Conservation (phyloP, 2,888 invertebrate species). For the Drosophila buzzatii region DNA sequence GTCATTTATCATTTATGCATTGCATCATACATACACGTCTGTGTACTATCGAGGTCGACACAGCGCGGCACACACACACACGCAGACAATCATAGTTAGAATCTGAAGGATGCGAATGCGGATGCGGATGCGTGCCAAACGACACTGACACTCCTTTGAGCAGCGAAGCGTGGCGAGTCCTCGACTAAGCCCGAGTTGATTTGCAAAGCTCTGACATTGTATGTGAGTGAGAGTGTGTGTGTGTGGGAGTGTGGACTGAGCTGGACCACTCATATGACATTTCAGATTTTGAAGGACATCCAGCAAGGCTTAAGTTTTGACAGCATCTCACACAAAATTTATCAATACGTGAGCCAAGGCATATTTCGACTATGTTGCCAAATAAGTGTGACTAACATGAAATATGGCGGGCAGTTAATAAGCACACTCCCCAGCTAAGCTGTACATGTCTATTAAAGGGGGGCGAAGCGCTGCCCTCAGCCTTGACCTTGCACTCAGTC, state of each 20-base stretch:
- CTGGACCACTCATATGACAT: constrained; percentile 60
- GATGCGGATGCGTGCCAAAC: constrained; percentile 68
- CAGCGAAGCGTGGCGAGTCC: constrained; percentile 54
- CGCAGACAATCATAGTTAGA: constrained; percentile 22
- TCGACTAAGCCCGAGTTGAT: constrained; percentile 71
- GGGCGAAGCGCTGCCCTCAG: constrained; percentile 27
- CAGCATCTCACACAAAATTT: constrained; percentile 49
- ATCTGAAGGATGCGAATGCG: constrained; percentile 34
- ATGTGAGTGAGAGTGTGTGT: neutral
- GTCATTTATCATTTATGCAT: constrained; percentile 80
- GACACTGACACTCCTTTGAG: constrained; percentile 72
- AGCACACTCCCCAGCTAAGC: constrained; percentile 56
- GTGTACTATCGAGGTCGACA: constrained; percentile 40
- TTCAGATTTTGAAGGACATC: constrained; percentile 71
- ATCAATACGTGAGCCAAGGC: constrained; percentile 51
- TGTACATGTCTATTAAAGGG: constrained; percentile 54
- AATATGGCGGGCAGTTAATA: constrained; percentile 70
- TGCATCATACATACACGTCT: constrained; percentile 55
- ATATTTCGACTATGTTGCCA: constrained; percentile 20
- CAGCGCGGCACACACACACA: neutral
- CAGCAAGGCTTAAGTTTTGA: constrained; percentile 55
- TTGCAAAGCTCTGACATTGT: constrained; percentile 62
- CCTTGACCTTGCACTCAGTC: constrained; percentile 24
- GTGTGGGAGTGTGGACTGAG: neutral
- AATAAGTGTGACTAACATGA: constrained; percentile 54